phyloP scores from a whole-genome alignment of 2,113 vertebrate species.

The Mirounga angustirostris region DNA sequence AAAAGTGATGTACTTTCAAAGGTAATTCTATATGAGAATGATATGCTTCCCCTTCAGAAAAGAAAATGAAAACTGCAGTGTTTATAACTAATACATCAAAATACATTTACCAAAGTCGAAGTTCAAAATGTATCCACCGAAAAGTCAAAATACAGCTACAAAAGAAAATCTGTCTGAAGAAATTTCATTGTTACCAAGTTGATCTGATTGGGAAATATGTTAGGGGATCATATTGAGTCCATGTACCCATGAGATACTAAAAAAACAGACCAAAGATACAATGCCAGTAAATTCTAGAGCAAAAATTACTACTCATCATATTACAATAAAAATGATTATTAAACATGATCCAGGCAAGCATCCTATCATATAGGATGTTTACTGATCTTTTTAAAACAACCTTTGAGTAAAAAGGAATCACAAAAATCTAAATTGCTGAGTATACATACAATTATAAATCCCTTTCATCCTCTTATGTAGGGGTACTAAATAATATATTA shows the following conservation, averaged over 20 bases:
- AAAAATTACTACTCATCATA: not conserved
- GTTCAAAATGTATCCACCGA: not conserved
- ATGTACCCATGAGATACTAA: not conserved
- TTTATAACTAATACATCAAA: not conserved
- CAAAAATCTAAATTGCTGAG: not conserved
- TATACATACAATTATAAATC: not conserved
- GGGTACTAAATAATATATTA: not conserved
- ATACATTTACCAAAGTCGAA: fast-evolving
- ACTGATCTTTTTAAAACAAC: not conserved
- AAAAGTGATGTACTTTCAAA: not conserved
- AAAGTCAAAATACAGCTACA: not conserved
- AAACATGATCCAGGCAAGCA: not conserved
- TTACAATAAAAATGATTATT: not conserved
- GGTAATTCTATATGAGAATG: not conserved
- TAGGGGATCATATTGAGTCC: not conserved
- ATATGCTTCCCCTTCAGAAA: not conserved
- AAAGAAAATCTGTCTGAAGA: not conserved
- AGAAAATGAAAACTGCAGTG: fast-evolving
- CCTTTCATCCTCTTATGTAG: not conserved
- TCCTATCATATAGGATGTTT: not conserved
- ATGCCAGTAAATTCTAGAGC: not conserved
- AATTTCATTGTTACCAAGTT: not conserved
- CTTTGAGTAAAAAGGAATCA: not conserved
- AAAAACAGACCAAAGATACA: not conserved
- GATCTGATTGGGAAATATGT: not conserved